phyloP scores from a whole-genome alignment of 2,113 vertebrate genomes.

The Oxygymnocypris stewartii region DNA sequence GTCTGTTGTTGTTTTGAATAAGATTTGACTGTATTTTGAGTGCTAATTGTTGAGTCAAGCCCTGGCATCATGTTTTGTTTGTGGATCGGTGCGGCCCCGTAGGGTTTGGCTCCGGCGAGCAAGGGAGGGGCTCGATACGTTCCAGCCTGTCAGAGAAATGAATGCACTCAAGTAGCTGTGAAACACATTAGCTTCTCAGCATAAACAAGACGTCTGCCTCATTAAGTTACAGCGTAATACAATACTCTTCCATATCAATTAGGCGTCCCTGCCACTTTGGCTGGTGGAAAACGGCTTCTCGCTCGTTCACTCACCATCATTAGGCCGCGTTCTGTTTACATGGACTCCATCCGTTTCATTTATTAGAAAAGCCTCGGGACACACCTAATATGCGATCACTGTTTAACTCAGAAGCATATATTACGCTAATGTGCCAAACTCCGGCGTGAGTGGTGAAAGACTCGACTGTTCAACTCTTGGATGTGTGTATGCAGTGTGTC shows the following conservation, averaged over 20 bases:
- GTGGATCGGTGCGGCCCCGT: neutral
- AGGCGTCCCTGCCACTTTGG: slow-evolving; percentile 63
- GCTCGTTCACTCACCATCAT: slow-evolving; percentile 38
- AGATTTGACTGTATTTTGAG: neutral
- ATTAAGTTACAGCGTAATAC: slow-evolving; percentile 73
- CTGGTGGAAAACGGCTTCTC: slow-evolving; percentile 44
- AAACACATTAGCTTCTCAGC: slow-evolving; percentile 72
- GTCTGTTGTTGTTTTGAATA: neutral
- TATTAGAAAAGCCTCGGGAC: slow-evolving; percentile 33
- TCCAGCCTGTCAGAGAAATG: slow-evolving; percentile 40
- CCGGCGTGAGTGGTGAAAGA: slow-evolving; percentile 20
- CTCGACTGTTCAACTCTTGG: slow-evolving; percentile 14
- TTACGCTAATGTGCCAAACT: slow-evolving; percentile 38
- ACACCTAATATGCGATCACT: slow-evolving; percentile 30
- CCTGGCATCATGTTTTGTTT: slow-evolving; percentile 1
- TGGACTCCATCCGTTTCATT: slow-evolving; percentile 24
- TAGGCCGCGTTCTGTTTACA: slow-evolving; percentile 49
- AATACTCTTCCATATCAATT: slow-evolving; percentile 75
- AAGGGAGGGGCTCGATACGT: slow-evolving; percentile 12
- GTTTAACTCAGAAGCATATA: slow-evolving; percentile 31
- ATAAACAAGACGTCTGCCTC: slow-evolving; percentile 73
- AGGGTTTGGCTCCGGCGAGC: slow-evolving; percentile 17
- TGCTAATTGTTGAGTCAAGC: neutral
- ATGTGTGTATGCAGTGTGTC: slow-evolving; percentile 10
- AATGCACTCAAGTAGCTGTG: slow-evolving; percentile 69